A percentile compares a stretch with the other conserved stretches of the same genome.
These are phyloP conservation scores for Riptortus pedestris DNA, from an alignment of 1,140 invertebrate genomes.

Conservation along the genomic window DNA sequence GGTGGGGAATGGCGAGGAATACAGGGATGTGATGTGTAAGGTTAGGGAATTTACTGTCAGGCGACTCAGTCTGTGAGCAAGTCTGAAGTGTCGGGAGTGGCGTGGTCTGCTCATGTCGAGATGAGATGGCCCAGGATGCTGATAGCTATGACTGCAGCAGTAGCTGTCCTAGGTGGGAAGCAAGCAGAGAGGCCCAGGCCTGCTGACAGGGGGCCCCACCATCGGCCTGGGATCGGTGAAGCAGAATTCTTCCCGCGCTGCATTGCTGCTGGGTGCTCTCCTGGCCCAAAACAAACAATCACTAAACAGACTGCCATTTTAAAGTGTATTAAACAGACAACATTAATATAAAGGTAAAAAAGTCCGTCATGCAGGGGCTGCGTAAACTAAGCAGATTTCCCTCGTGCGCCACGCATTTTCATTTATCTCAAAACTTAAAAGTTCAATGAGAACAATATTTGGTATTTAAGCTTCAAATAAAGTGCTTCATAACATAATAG, in stretches of 20 bases:
- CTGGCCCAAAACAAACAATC: constrained; percentile 34
- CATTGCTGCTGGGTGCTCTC: constrained; percentile 45
- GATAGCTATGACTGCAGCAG: constrained; percentile 25
- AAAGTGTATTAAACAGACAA: not conserved
- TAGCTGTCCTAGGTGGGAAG: constrained; percentile 32
- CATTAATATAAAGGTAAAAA: too few relatives aligned
- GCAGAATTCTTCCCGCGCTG: constrained; percentile 44
- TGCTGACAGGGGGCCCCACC: constrained; percentile 42
- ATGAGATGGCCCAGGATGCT: constrained; percentile 26
- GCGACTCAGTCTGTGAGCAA: constrained; percentile 8
- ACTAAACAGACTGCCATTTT: constrained; percentile 1
- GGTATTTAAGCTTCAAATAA: too few relatives aligned
- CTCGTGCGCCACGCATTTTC: too few relatives aligned
- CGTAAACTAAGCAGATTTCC: too few relatives aligned
- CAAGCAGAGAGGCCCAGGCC: constrained; percentile 40
- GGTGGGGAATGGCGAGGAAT: too few relatives aligned
- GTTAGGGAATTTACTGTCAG: not conserved
- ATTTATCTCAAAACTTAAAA: too few relatives aligned
- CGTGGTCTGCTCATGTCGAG: constrained; percentile 27
- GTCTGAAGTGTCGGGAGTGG: constrained; percentile 4
- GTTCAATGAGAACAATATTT: too few relatives aligned
- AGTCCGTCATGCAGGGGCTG: too few relatives aligned
- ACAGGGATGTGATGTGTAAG: too few relatives aligned
- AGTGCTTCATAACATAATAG: too few relatives aligned
- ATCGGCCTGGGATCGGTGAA: constrained; percentile 40